Evolutionary conservation across 2,113 vertebrate species (phyloP), one percentile per base, ranked within the genome.

Genomic region (Origma solitaria): DNA sequence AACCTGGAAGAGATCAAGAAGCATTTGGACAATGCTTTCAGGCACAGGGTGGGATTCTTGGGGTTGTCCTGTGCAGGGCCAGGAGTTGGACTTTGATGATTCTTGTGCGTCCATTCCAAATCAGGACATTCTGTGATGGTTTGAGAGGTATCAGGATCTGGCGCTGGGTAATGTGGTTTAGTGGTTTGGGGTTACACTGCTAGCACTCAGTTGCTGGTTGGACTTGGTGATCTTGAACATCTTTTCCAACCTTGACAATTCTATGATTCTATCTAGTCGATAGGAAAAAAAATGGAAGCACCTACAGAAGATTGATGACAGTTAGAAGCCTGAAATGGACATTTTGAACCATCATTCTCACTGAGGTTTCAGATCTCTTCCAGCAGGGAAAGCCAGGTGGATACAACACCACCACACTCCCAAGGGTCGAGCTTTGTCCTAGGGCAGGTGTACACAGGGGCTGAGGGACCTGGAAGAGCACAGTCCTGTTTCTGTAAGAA

Each of bases 351-450:
- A 27, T 17, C 17, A 8, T 69, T 64, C 21, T 83, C 35, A 38
- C 10, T 5, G 60, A 35, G 21, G n/a, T 37, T 54, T 72, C 40
- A 40, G 22, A 31, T 73, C 31, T 91, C 24, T 89, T 89, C 47
- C 50, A 77, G n/a, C 2, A n/a, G n/a, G n/a, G n/a, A n/a, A n/a
- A n/a, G n/a, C n/a, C n/a, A n/a, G n/a, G n/a, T n/a, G n/a, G n/a
- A n/a, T n/a, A n/a, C n/a, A n/a, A n/a, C n/a, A n/a, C 7, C 37
- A 31, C 7, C 7, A 60, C 2, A 27, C 1, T 0, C 7, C 11
- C 18, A 72, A 69, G 27, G 13, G 11, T 1, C 2, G 3, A 65
- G 5, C 30, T 57, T 44, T 81, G 37, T 69, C 31, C 40, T 51
- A 17, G 40, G 28, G 13, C 31, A 75, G 22, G 17, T 23, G 12